A percentile compares a stretch with the other conserved stretches of the same genome.
phyloP scores from a whole-genome alignment of 2,113 vertebrate species.

The Orycteropus afer region DNA sequence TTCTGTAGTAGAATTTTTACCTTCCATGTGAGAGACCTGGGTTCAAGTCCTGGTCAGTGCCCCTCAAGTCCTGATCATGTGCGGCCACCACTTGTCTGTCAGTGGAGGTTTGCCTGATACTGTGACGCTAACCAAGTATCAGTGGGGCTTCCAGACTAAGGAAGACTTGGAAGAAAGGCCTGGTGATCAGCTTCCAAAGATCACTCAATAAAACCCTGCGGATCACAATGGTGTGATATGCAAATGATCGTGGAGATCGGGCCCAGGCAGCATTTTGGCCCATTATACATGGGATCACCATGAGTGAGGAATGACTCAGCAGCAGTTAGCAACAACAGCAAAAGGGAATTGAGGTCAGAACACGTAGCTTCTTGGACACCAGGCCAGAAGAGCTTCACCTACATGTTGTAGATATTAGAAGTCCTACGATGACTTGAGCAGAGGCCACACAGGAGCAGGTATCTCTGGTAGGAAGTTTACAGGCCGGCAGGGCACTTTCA shows the following conservation, averaged over 20 bases:
- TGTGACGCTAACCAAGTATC: background rate
- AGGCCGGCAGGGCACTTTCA: background rate
- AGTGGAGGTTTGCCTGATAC: background rate
- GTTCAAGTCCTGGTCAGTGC: background rate
- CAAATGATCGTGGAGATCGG: background rate
- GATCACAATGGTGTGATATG: background rate
- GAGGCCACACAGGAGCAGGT: background rate
- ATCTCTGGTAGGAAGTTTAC: background rate
- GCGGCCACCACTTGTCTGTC: background rate
- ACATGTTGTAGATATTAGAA: background rate
- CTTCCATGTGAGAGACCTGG: background rate
- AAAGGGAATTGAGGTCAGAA: background rate
- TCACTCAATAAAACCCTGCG: background rate
- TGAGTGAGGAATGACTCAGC: background rate
- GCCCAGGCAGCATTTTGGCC: background rate
- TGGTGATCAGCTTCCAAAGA: background rate
- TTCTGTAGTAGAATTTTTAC: background rate
- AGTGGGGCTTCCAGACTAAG: background rate
- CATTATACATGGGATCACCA: background rate
- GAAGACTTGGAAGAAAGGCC: background rate
- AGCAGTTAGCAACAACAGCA: background rate
- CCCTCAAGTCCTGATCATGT: too few relatives aligned
- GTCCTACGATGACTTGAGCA: background rate
- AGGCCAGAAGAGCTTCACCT: background rate
- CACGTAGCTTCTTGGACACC: background rate